Evolutionary conservation across 1,140 invertebrate species (phyloP), one percentile per base, ranked within the genome.

Genomic region (Neodiprion fabricii): DNA sequence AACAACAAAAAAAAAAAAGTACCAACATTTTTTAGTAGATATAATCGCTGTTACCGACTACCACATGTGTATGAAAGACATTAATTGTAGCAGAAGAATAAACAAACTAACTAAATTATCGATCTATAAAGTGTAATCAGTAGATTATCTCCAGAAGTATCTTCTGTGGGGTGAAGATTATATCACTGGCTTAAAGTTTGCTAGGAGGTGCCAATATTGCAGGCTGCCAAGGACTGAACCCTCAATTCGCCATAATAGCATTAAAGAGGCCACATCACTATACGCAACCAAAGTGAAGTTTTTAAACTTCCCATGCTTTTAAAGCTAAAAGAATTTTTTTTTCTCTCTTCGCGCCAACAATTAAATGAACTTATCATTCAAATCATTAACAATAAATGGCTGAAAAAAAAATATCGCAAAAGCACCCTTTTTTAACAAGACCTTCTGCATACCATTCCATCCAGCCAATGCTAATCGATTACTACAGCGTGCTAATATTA

Each of bases 401-500:
- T 61, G 53, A 61, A 61, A 12, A 61, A 61, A 61, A 61, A 61
- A 40, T 21, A 40, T 61, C 53, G 4, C 53, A 14, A 61, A 40
- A 61, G 53, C 53, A 61, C 53, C 8, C 4, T 61, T 61, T 61
- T 9, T 61, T 61, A 8, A 5, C 53, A 61, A 61, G 11, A 61
- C 53, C 11, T 61, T 61, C 53, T 17, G 53, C 53, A 17, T 61
- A 61, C 53, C 53, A 61, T 61, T 61, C 53, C 53, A 61, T 61
- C 53, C 53, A 61, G 53, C 53, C 9, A 14, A 61, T 61, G 53
- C 53, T 61, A 61, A 17, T 5, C 53, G 53, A 9, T 61, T 61
- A 61, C 53, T 61, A 61, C 53, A 61, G 53, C 9, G 53, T 61
- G 53, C 53, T 61, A 61, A 61, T 61, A 61, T 61, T 61, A 61